phyloP scores from a whole-genome alignment of 2,888 invertebrate species.

The Linnaemya tessellans region DNA sequence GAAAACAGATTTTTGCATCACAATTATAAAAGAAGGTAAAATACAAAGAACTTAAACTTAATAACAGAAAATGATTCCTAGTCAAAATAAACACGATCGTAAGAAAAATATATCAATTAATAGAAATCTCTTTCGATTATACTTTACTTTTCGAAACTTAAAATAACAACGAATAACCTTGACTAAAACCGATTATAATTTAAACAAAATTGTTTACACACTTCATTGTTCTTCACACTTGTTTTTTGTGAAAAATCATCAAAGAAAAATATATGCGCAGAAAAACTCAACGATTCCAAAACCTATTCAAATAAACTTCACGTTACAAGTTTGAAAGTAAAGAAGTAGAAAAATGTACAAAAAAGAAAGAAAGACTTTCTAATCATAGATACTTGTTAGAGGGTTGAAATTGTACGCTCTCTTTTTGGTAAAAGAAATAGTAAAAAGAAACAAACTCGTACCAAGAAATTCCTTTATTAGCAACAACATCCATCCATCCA shows the following conservation, averaged over 20 bases:
- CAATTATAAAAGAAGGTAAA: too few relatives aligned
- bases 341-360: neutral
- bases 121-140: too few relatives aligned
- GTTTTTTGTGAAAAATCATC: neutral
- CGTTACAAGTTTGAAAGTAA: neutral
- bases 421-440: conserved; percentile 12
- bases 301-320: neutral
- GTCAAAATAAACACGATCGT: too few relatives aligned
- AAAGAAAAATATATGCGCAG: neutral
- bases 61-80: too few relatives aligned
- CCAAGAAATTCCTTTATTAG: conserved; percentile 46
- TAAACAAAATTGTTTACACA: too few relatives aligned
- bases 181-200: too few relatives aligned
- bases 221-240: too few relatives aligned
- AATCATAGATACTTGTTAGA: neutral
- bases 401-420: neutral
- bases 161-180: neutral
- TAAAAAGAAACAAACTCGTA: neutral
- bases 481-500: conserved; percentile 5
- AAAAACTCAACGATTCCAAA: neutral
- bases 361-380: neutral
- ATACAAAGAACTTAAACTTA: too few relatives aligned
- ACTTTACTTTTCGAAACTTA: too few relatives aligned
- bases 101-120: too few relatives aligned
- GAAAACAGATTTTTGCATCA: too few relatives aligned